Percentiles rank a stretch among this genome's conserved stretches.
Conservation (phyloP, 2,888 invertebrate genomes). For the Cataglyphis cursor region DNA sequence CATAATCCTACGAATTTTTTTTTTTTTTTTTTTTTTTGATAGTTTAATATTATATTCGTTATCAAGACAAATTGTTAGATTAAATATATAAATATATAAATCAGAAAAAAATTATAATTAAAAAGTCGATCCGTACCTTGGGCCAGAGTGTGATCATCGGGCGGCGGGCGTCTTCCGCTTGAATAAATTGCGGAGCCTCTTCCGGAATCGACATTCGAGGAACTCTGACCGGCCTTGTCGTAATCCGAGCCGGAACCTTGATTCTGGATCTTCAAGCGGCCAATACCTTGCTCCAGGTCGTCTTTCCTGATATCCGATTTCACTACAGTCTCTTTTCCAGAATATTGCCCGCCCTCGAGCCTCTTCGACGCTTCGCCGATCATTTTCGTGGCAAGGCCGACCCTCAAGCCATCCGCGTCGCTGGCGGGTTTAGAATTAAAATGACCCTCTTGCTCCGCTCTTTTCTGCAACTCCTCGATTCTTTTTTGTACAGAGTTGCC, state of each 20-base stretch:
- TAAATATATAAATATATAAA: background rate
- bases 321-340: conserved; percentile 63
- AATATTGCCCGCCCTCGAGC: conserved; percentile 70
- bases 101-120: background rate
- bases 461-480: conserved; percentile 82
- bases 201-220: conserved; percentile 93
- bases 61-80: background rate
- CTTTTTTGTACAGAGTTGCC: conserved; percentile 77
- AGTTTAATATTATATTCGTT: background rate
- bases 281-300: conserved; percentile 82
- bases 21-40: too few relatives aligned
- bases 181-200: conserved; percentile 94
- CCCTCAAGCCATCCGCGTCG: conserved; percentile 70
- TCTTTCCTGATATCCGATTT: conserved; percentile 81
- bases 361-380: conserved; percentile 75
- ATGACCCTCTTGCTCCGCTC: conserved; percentile 77
- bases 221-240: conserved; percentile 92
- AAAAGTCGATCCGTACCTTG: conserved; percentile 77
- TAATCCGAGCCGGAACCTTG: conserved; percentile 89
- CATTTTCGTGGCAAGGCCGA: conserved; percentile 53
- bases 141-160: conserved; percentile 84
- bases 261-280: conserved; percentile 83
- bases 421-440: conserved; percentile 70
- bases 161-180: conserved; percentile 90
- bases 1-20: background rate